These are phyloP conservation scores for Hippopotamyrus pictus DNA, from an alignment of 2,797 vertebrate species.

Conservation along the genomic window DNA sequence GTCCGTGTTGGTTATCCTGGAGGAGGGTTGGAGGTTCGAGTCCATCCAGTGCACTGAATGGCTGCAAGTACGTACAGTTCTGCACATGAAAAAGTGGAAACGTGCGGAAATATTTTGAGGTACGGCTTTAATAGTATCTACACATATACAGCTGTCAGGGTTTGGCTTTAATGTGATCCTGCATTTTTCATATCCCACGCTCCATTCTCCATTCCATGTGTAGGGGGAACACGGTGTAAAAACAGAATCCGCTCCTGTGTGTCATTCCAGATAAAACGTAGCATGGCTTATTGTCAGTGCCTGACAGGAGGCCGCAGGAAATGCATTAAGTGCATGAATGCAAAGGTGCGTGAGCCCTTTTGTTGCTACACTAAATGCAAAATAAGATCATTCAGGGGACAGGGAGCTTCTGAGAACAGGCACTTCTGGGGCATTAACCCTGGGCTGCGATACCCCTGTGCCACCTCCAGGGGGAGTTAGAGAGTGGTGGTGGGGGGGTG, in stretches of 20 bases:
- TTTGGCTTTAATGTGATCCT: not conserved
- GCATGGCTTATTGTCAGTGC: not conserved
- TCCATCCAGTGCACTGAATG: not conserved
- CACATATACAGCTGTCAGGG: not conserved
- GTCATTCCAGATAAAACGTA: not conserved
- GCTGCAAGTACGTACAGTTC: not conserved
- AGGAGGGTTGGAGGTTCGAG: not conserved
- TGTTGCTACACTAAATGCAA: not conserved
- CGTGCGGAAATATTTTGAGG: not conserved
- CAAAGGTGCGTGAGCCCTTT: not conserved
- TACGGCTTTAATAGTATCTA: not conserved
- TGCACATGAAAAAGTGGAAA: not conserved
- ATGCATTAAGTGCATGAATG: not conserved
- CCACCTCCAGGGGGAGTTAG: not conserved
- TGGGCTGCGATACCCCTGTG: not conserved
- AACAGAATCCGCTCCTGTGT: not conserved
- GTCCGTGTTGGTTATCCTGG: not conserved
- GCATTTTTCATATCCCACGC: not conserved
- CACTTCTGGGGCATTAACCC: not conserved
- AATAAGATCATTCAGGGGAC: not conserved
- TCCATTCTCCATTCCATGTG: not conserved
- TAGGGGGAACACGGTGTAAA: not conserved
- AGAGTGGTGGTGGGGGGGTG: not conserved
- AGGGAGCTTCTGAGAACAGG: not conserved
- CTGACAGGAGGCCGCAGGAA: not conserved